Evolutionary conservation across 1,140 invertebrate species (phyloP), one percentile per base, ranked within the genome.

Genomic region (Drosophila prosaltans): DNA sequence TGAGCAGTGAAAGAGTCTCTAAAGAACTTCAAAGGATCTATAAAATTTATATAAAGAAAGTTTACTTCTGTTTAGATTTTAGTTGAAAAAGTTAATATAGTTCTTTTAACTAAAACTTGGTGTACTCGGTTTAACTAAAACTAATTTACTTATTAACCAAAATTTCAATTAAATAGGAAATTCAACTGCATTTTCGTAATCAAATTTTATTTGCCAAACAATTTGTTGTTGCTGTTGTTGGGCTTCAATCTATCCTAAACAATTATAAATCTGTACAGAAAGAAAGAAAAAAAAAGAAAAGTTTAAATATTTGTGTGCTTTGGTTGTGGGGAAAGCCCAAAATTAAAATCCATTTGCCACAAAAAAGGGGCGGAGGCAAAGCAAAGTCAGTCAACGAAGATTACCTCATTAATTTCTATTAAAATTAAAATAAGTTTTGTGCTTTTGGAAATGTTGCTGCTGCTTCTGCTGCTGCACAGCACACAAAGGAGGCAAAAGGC

Each of bases 391-490:
- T 51, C 45, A 51, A 51, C 45, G 45, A 75, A 78, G 75, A 78
- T 78, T 78, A 78, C 75, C 75, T 78, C 75, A 78, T 78, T 78
- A 78, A 78, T 78, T 78, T 78, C 75, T 78, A 78, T 78, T 78
- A 78, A 78, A 78, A 78, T 78, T 78, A 78, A 78, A 78, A 78
- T 78, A 78, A 71, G 75, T 78, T 78, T 30, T 48, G 69, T 74
- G 75, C 63, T 59, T 51, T 51, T 51, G 45, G 28, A 58, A 58
- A 32, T 30, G 55, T 58, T 58, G 32, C 9, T 30, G 54, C 54
- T 26, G 54, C 9, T 26, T 26, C 54, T 51, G 45, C 24, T 16
- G 45, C 16, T 51, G 45, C 24, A 10, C 26, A 26, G 32, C 57
- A 51, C 45, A 51, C 21, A 51, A 51, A 51, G 21, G 45, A 51